Base-by-base conservation (phyloP, 2,888 invertebrate species). In the Prosapia bicincta region DNA sequence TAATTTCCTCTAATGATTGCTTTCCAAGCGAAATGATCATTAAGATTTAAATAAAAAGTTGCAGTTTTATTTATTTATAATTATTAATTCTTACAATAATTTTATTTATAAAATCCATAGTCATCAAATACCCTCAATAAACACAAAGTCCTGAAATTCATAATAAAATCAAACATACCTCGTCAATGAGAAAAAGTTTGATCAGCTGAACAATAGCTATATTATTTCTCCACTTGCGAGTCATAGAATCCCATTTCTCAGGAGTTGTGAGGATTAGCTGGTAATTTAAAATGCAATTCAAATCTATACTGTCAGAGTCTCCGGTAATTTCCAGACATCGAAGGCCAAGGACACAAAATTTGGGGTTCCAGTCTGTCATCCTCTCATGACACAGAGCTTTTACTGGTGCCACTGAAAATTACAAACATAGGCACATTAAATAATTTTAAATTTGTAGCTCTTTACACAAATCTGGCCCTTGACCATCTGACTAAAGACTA, bases 191-290 rank as follows among this genome's bases (percentile, higher is more conserved):
- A 83, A 93, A 90, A 68, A 93, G 83, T 81, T 89, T 90, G 13
- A 94, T 88, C 9, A 87, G 83, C 78, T 89, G 87, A 23, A 93
- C 89, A 15, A 93, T 83, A 9, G 87, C 84, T 75, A 87, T 86
- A 82, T 92, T 89, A 81, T 93, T 92, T 79, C 88, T 88, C 92
- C 92, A 93, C 78, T 89, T 87, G 75, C 94, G 87, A 0, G 93
- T 94, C 80, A 94, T 83, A 80, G 92, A 91, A 83, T 95, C 94
- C 93, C 93, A 94, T 85, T 94, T 94, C 84, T 94, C 94, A 0
- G 94, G 94, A 0, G 95, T 95, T 2, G 94, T 93, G 81, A 94
- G 88, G 81, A 94, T 89, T 69, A 92, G 85, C 82, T 93, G 88
- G 76, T 85, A 85, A 77, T 85, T 81, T 26, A 81, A 78, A 6